phyloP scores from a whole-genome alignment of 2,113 vertebrate species.

The Cariama cristata region DNA sequence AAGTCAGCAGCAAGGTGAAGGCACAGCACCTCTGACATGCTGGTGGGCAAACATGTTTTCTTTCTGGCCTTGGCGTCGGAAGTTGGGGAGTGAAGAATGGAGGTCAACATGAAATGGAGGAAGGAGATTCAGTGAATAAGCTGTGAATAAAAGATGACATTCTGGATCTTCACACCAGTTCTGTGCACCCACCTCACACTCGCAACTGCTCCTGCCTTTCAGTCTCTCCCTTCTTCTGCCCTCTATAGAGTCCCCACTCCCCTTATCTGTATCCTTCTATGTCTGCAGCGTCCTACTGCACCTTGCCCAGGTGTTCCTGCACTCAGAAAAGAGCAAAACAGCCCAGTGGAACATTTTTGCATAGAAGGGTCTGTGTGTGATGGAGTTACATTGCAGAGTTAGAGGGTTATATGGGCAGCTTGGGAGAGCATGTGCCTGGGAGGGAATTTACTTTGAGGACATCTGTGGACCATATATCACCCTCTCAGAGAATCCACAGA shows the following conservation, averaged over 20 bases:
- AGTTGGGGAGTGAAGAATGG: neutral
- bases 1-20: neutral
- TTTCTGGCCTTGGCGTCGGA: neutral
- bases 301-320: neutral
- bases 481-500: neutral
- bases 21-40: neutral
- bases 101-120: neutral
- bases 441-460: neutral
- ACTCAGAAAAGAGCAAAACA: neutral
- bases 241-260: neutral
- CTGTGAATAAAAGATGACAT: neutral
- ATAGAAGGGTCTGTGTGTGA: neutral
- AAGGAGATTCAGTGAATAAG: neutral
- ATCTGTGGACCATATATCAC: neutral
- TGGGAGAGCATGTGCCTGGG: neutral
- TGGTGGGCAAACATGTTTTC: neutral
- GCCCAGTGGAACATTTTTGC: neutral
- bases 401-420: neutral
- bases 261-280: neutral
- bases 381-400: neutral
- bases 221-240: neutral
- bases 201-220: neutral
- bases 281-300: neutral
- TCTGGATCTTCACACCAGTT: neutral
- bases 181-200: neutral